Base-by-base conservation (phyloP, 1,140 invertebrate species). In the Leucophenga varia region DNA sequence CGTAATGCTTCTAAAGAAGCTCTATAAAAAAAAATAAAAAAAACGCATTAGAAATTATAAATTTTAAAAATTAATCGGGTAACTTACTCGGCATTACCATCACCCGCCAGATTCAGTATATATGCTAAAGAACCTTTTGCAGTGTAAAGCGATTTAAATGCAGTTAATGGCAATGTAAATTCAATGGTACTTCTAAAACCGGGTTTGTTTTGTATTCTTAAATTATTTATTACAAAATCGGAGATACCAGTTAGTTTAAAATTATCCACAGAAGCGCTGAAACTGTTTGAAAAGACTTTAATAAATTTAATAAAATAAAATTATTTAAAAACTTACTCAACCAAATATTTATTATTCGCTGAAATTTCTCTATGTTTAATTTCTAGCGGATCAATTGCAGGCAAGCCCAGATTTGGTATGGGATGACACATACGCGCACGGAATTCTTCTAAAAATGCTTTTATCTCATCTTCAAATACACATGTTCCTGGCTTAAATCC, bases 361-460 rank as follows among this genome's bases (percentile, higher is more conserved):
- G 54, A 38, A 2, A 36, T 41, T 12, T 59, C 43, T 10, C 45
- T 49, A 34, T 59, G 55, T 8, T 57, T 21, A 34, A 49, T 54
- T 37, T 54, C 5, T 6, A 72, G 22, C 3, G 69, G 69, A 56
- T 72, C 69, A 34, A 72, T 37, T 1, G 69, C 59, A 8, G 64
- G 69, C 6, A 72, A 43, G 0, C 69, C 69, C 34, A 72, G 49
- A 35, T 57, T 59, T 0, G 68, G 68, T 35, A 72, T 72, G 1
- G 69, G 69, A 39, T 72, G 69, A 13, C 69, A 72, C 69, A 72
- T 72, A 2, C 69, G 69, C 36, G 37, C 22, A 6, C 54, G 41
- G 9, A 72, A 54, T 45, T 67, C 52, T 0, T 67, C 17, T 0
- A 72, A 45, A 39, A 72, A 69, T 6, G 18, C n/a, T 2, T 36